Conservation (phyloP, 2,888 invertebrate species). For the Netelia fuscicornis region DNA sequence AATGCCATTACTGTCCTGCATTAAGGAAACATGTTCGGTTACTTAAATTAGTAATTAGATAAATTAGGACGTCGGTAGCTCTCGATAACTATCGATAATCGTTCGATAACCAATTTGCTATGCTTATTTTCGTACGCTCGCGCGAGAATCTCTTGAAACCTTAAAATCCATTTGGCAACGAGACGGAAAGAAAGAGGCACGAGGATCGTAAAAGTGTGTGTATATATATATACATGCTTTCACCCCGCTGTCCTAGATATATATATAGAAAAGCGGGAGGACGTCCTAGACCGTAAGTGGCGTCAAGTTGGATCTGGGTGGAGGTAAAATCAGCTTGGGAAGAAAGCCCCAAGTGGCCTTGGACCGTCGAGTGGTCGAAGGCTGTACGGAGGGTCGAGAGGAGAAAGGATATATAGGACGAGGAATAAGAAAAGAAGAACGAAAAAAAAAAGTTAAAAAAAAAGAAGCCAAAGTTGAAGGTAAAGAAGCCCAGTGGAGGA, state of each 20-base stretch:
- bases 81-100: neutral
- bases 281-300: conserved; percentile 42
- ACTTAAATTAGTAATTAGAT: too few relatives aligned
- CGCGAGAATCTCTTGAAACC: neutral
- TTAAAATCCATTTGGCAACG: conserved; percentile 17
- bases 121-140: neutral
- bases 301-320: conserved; percentile 43
- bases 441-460: neutral
- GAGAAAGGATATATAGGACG: neutral
- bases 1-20: too few relatives aligned
- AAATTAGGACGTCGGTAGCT: neutral
- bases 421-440: conserved; percentile 15
- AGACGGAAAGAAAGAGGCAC: conserved; percentile 20
- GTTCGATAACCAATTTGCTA: neutral
- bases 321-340: conserved; percentile 52
- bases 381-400: neutral
- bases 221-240: conserved; percentile 13
- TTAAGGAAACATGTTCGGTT: too few relatives aligned
- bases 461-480: conserved; percentile 37
- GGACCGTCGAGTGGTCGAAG: conserved; percentile 43
- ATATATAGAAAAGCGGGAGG: conserved; percentile 1
- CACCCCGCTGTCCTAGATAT: too few relatives aligned
- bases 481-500: conserved; percentile 19
- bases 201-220: neutral
- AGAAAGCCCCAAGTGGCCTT: conserved; percentile 41